A percentile compares a stretch with the other conserved stretches of the same genome.
These are phyloP conservation scores for Diaprepes abbreviatus DNA, from an alignment of 2,888 invertebrate species.

Conservation along the genomic window DNA sequence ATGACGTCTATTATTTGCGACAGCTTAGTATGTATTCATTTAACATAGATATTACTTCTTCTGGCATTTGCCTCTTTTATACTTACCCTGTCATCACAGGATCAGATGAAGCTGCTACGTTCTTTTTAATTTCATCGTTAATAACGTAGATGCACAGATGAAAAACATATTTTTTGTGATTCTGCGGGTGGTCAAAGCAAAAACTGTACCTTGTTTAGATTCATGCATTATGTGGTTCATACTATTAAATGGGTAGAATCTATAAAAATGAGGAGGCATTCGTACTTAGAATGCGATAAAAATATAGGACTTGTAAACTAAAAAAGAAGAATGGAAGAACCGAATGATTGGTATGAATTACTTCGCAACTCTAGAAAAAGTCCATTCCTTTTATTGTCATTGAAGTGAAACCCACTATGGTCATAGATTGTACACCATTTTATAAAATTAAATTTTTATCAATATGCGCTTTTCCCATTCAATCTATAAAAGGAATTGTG, in stretches of 20 bases:
- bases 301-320: slow-evolving; percentile 6
- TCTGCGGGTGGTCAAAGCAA: slow-evolving; percentile 56
- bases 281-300: not conserved
- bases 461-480: no score
- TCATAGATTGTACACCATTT: not conserved
- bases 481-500: not conserved
- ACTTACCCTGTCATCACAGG: slow-evolving; percentile 16
- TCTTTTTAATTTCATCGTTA: slow-evolving; percentile 5
- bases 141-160: slow-evolving; percentile 7
- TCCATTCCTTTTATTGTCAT: not conserved
- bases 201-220: slow-evolving; percentile 54
- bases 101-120: slow-evolving; percentile 21
- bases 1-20: no score
- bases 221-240: slow-evolving; percentile 49
- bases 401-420: no score
- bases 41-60: slow-evolving; percentile 13
- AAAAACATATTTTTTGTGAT: slow-evolving; percentile 54
- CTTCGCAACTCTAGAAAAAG: slow-evolving; percentile 6
- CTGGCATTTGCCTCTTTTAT: slow-evolving; percentile 16
- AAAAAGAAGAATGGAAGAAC: slow-evolving; percentile 24
- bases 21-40: no score
- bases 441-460: no score
- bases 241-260: no score
- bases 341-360: no score
- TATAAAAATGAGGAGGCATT: no score